Evolutionary conservation across 2,113 vertebrate genomes (phyloP).

Genomic region (Oncorhynchus kisutch): DNA sequence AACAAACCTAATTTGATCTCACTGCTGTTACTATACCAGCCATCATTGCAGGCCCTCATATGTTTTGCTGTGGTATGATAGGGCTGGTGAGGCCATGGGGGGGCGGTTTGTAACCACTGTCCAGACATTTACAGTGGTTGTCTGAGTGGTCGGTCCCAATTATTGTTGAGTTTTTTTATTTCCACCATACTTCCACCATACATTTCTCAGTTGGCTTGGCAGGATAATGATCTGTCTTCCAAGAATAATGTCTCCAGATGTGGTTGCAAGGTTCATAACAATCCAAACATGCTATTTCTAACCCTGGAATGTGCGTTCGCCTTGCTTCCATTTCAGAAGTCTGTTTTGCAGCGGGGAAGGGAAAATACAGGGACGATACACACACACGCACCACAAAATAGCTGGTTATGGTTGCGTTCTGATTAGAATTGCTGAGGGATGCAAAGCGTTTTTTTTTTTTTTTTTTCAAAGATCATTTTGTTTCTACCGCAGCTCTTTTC

Average conservation of each 20-base stretch:
- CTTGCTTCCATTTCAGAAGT: slow-evolving; percentile 45
- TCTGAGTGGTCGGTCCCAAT: slow-evolving; percentile 32
- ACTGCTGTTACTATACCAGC: neutral
- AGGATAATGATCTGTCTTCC: slow-evolving; percentile 66
- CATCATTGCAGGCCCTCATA: neutral
- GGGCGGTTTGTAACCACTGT: slow-evolving; percentile 28
- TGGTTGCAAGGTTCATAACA: slow-evolving; percentile 59
- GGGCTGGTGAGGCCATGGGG: neutral
- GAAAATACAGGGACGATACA: slow-evolving; percentile 49
- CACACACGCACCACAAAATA: slow-evolving; percentile 48
- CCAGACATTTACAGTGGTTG: slow-evolving; percentile 48
- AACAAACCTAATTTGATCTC: neutral
- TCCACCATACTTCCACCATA: slow-evolving; percentile 55
- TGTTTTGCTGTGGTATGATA: neutral
- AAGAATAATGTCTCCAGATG: slow-evolving; percentile 74
- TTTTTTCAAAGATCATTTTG: slow-evolving; percentile 8
- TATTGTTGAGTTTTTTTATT: slow-evolving; percentile 47
- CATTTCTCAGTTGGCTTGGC: slow-evolving; percentile 53
- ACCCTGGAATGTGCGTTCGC: slow-evolving; percentile 46
- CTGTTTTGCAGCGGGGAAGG: slow-evolving; percentile 32
- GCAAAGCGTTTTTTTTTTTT: slow-evolving; percentile 18
- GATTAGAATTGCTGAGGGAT: slow-evolving; percentile 65
- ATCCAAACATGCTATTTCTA: slow-evolving; percentile 64
- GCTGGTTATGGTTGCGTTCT: slow-evolving; percentile 45
- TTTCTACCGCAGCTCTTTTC: slow-evolving; percentile 6